These are phyloP conservation scores for Morus bassanus DNA, from an alignment of 2,797 vertebrate genomes.

Conservation along the genomic window DNA sequence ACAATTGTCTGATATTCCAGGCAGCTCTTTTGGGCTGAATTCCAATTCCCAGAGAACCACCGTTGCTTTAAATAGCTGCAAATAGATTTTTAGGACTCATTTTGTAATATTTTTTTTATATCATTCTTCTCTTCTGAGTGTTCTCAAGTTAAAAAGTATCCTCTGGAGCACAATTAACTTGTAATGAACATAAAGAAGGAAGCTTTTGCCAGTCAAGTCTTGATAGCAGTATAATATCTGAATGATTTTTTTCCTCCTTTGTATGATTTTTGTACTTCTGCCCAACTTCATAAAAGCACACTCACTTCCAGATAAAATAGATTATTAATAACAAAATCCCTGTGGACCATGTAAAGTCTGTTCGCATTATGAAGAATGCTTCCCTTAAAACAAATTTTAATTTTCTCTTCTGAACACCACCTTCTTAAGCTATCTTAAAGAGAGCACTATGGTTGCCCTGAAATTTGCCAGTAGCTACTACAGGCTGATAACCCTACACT, in stretches of 20 bases:
- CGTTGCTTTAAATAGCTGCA: slow-evolving; percentile 2
- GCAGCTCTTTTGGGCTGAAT: not conserved
- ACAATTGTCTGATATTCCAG: not conserved
- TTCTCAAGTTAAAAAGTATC: not conserved
- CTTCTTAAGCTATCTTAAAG: not conserved
- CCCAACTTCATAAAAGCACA: not conserved
- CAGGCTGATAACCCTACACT: not conserved
- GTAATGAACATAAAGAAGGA: not conserved
- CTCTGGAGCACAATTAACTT: slow-evolving; percentile 4
- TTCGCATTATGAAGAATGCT: not conserved
- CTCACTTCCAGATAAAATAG: not conserved
- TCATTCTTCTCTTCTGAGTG: not conserved
- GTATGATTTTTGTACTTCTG: not conserved
- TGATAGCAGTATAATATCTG: not conserved
- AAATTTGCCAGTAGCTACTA: not conserved
- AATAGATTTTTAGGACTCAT: not conserved
- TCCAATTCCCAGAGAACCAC: not conserved
- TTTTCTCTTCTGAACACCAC: not conserved
- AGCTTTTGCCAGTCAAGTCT: not conserved
- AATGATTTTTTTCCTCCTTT: not conserved
- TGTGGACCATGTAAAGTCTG: not conserved
- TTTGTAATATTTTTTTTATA: not conserved
- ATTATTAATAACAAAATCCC: not conserved
- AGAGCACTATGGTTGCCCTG: not conserved
- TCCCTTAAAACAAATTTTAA: not conserved